phyloP scores from a whole-genome alignment of 2,113 vertebrate genomes.

The Corvus cornix region DNA sequence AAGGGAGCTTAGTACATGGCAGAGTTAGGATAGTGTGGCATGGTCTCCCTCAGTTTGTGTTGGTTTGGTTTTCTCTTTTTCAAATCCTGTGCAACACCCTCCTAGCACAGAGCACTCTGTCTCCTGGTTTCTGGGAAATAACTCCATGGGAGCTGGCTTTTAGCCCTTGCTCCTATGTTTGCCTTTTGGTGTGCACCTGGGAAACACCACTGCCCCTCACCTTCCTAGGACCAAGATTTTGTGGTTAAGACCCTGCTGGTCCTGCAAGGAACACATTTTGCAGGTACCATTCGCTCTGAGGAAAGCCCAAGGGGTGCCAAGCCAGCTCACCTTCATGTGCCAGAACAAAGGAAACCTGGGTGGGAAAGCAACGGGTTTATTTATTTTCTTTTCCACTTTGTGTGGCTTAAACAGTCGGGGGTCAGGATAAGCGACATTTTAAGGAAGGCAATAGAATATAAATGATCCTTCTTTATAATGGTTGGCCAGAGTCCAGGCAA shows the following conservation, averaged over 20 bases:
- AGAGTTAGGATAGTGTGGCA: neutral
- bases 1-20: neutral
- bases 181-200: neutral
- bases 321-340: conserved; percentile 1
- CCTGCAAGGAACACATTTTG: neutral
- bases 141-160: neutral
- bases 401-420: conserved; percentile 38
- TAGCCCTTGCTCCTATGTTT: neutral
- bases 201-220: neutral
- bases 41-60: neutral
- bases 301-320: neutral
- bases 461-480: conserved; percentile 61
- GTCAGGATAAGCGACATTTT: conserved; percentile 17
- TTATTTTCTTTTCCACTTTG: conserved; percentile 26
- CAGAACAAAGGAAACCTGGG: neutral
- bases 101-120: neutral
- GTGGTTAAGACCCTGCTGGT: accelerated
- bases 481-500: conserved; percentile 68
- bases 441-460: conserved; percentile 59
- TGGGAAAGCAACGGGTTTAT: conserved; percentile 4
- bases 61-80: neutral
- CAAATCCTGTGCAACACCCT: neutral
- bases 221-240: neutral
- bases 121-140: neutral
- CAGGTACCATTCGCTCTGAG: neutral